Percentiles rank a stretch among this genome's conserved stretches.
Evolutionary conservation across 2,113 vertebrate species (phyloP).

Genomic region (Elachura formosa): DNA sequence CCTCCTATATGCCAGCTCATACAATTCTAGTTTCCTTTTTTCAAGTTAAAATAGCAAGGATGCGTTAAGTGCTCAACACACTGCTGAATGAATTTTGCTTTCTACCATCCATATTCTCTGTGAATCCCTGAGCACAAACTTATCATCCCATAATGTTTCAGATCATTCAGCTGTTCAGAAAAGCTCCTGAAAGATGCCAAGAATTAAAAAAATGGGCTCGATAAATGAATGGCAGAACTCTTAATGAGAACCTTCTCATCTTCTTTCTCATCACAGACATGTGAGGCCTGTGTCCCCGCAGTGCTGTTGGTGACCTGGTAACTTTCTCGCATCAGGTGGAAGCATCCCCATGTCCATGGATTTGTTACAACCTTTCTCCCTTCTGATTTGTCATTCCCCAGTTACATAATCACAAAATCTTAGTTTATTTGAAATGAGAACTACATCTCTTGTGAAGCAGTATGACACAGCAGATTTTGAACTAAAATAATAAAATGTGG

Average conservation of each 20-base stretch:
- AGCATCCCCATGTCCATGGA: neutral
- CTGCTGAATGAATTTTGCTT: neutral
- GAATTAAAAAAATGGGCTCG: neutral
- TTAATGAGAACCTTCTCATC: neutral
- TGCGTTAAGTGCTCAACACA: neutral
- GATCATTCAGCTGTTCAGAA: neutral
- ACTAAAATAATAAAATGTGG: neutral
- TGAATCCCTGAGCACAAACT: neutral
- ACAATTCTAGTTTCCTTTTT: neutral
- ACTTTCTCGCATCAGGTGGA: neutral
- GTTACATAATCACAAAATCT: neutral
- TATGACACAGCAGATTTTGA: neutral
- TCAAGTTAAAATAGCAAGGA: neutral
- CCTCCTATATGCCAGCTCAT: neutral
- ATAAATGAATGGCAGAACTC: neutral
- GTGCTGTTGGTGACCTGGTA: accelerated
- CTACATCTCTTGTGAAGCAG: neutral
- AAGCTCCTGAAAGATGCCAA: neutral
- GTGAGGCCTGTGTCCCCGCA: neutral
- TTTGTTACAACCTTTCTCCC: neutral
- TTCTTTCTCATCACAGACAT: neutral
- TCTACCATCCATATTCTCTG: neutral
- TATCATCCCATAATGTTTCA: neutral
- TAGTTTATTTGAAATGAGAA: neutral
- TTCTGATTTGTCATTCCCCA: neutral